Evolutionary conservation across 2,888 invertebrate species (phyloP).

Genomic region (Hymenopus coronatus): DNA sequence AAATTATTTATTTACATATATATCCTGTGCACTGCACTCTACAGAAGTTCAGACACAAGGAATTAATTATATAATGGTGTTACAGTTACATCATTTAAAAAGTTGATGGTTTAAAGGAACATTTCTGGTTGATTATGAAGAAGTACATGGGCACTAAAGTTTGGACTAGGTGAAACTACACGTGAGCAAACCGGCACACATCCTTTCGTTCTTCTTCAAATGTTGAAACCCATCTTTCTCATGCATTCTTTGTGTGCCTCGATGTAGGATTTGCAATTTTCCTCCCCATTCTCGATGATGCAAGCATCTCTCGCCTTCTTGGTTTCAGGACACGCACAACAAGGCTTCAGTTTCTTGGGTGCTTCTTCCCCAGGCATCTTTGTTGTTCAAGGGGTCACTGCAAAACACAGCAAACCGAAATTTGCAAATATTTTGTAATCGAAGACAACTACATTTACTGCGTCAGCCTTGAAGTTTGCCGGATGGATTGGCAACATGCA

Average conservation of each 20-base stretch:
- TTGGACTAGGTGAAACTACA: background rate
- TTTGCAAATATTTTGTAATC: background rate
- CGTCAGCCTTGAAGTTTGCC: background rate
- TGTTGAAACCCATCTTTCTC: slow-evolving; percentile 93
- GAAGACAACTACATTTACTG: background rate
- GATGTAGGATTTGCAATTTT: slow-evolving; percentile 82
- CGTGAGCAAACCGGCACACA: background rate
- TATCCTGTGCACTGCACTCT: background rate
- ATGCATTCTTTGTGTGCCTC: slow-evolving; percentile 97
- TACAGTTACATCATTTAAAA: background rate
- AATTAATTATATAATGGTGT: background rate
- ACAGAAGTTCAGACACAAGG: background rate
- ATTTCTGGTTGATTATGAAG: background rate
- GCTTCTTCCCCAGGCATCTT: background rate
- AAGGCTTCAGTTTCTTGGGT: slow-evolving; percentile 79
- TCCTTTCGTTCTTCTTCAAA: slow-evolving; percentile 56
- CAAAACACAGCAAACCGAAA: background rate
- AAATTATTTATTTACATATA: background rate
- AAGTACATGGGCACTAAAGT: background rate
- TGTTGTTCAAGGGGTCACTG: background rate
- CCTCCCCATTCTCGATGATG: slow-evolving; percentile 88
- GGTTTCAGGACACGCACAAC: slow-evolving; percentile 97
- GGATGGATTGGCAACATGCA: background rate
- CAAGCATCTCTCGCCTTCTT: slow-evolving; percentile 86
- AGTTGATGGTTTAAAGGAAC: background rate